Percentiles rank a stretch among this genome's conserved stretches.
These are phyloP conservation scores for Caenorhabditis zanzibari DNA, from an alignment of 2,888 invertebrate genomes.

Conservation along the genomic window DNA sequence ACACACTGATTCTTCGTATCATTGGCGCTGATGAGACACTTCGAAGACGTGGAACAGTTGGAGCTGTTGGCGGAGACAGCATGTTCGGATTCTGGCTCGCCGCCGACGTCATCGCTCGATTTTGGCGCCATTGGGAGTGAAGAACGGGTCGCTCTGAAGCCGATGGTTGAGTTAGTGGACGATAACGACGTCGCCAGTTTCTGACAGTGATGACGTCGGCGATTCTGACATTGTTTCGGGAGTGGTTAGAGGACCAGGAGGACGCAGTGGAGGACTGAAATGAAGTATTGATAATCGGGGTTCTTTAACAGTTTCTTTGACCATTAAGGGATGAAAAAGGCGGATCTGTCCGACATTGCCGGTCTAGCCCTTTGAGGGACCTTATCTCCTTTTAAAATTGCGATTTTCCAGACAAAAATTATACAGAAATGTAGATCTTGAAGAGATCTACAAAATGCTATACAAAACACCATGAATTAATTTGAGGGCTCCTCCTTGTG, in stretches of 20 bases:
- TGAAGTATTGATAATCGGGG: too few species aligned
- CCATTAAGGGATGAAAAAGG: too few species aligned
- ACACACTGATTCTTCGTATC: slow-evolving; percentile 72
- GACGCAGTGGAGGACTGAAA: slow-evolving; percentile 51
- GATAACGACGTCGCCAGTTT: slow-evolving; percentile 73
- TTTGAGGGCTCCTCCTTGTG: too few species aligned
- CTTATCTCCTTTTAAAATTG: too few species aligned
- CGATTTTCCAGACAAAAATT: too few species aligned
- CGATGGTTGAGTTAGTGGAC: slow-evolving; percentile 71
- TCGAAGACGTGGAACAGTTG: slow-evolving; percentile 52
- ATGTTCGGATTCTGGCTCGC: slow-evolving; percentile 1
- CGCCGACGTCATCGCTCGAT: slow-evolving; percentile 40
- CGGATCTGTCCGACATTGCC: too few species aligned
- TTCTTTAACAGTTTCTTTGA: too few species aligned
- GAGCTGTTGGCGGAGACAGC: not conserved
- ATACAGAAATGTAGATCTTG: too few species aligned
- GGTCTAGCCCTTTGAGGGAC: too few species aligned
- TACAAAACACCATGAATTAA: too few species aligned
- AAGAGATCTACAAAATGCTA: too few species aligned
- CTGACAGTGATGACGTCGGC: slow-evolving; percentile 73
- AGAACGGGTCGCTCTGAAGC: slow-evolving; percentile 61
- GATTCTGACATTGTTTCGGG: slow-evolving; percentile 62
- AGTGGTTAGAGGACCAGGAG: slow-evolving; percentile 52
- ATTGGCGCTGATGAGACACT: slow-evolving; percentile 70
- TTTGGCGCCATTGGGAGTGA: slow-evolving; percentile 66